Percentiles rank a stretch among this genome's conserved stretches.
Conservation (phyloP, 2,113 vertebrate genomes). For the Terrapene triunguis region DNA sequence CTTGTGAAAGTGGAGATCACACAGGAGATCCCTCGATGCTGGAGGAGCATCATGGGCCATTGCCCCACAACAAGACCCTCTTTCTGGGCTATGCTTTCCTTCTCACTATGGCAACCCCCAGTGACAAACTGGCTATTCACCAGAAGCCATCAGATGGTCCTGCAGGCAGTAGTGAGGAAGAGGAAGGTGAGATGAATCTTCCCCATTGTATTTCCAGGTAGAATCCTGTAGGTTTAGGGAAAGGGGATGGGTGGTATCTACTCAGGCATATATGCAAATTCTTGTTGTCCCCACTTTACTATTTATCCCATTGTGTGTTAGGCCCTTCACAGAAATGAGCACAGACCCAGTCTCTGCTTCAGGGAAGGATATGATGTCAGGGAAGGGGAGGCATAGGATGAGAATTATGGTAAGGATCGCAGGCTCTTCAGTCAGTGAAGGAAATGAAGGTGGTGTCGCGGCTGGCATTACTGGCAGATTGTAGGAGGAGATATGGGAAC, state of each 20-base stretch:
- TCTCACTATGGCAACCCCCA: slow-evolving; percentile 90
- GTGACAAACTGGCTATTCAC: slow-evolving; percentile 84
- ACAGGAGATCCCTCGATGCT: slow-evolving; percentile 69
- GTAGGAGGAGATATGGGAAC: not conserved
- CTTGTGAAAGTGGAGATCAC: slow-evolving; percentile 84
- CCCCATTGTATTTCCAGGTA: not conserved
- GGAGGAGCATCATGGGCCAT: slow-evolving; percentile 85
- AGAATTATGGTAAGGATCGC: not conserved
- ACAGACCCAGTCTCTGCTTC: not conserved
- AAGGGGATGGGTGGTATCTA: not conserved
- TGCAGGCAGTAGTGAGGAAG: slow-evolving; percentile 83
- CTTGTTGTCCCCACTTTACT: slow-evolving; percentile 1
- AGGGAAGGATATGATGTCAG: not conserved
- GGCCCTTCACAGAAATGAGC: slow-evolving; percentile 3
- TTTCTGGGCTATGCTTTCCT: slow-evolving; percentile 97
- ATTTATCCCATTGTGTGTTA: not conserved
- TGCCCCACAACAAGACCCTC: slow-evolving; percentile 90
- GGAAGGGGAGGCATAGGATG: no score
- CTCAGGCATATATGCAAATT: not conserved
- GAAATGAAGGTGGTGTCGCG: not conserved
- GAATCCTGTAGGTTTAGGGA: slow-evolving; percentile 1
- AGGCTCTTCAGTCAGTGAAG: slow-evolving; percentile 4
- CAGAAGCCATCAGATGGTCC: slow-evolving; percentile 74
- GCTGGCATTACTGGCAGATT: not conserved
- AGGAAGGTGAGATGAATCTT: slow-evolving; percentile 86